These are phyloP conservation scores for Calephelis virginiensis DNA, from an alignment of 1,140 invertebrate genomes.

Conservation along the genomic window DNA sequence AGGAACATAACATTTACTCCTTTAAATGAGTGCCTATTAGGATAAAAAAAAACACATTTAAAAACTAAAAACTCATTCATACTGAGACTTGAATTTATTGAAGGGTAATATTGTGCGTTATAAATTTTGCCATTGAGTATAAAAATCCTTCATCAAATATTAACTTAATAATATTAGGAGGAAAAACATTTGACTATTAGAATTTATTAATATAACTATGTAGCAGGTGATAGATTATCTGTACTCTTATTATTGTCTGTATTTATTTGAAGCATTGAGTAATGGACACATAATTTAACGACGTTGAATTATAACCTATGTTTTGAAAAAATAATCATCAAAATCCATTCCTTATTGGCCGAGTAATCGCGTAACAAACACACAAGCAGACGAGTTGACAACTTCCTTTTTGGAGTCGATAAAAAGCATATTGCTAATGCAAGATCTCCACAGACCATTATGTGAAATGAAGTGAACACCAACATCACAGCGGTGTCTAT, in stretches of 20 bases:
- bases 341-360: too few relatives aligned
- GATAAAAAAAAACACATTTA: neutral
- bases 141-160: conserved; percentile 9
- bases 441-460: neutral
- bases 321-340: too few relatives aligned
- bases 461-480: neutral
- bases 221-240: too few relatives aligned
- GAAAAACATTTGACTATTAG: neutral
- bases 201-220: neutral
- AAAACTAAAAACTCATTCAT: neutral
- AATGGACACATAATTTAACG: too few relatives aligned
- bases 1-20: conserved; percentile 5
- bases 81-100: neutral
- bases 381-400: too few relatives aligned
- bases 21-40: neutral
- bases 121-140: neutral
- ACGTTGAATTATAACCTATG: neutral
- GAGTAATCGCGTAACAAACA: too few relatives aligned
- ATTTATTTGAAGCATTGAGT: too few relatives aligned
- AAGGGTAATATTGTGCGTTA: neutral
- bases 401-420: neutral
- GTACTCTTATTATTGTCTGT: too few relatives aligned
- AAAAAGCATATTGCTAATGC: neutral
- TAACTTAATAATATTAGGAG: conserved; percentile 12
- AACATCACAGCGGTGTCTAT: neutral